phyloP scores from a whole-genome alignment of 2,888 invertebrate species.

The Eristalis intricaria region DNA sequence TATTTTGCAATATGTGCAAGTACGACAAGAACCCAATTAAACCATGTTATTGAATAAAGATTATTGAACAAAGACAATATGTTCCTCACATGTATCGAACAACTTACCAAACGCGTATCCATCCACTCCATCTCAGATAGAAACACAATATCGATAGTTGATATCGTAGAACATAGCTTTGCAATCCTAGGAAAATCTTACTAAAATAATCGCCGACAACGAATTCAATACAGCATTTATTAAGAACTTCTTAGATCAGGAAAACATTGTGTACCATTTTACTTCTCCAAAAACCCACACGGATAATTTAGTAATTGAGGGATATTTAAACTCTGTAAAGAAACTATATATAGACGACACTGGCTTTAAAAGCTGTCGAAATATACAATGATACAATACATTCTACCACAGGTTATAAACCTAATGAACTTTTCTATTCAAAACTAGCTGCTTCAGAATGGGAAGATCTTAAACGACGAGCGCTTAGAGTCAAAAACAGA shows the following conservation, averaged over 20 bases:
- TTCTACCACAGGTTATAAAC: slow-evolving; percentile 52
- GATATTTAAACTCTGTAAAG: slow-evolving; percentile 47
- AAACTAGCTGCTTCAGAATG: slow-evolving; percentile 44
- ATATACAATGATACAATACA: slow-evolving; percentile 58
- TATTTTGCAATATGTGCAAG: too few species aligned
- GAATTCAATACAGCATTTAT: background rate
- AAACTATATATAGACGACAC: slow-evolving; percentile 26
- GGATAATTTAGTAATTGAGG: slow-evolving; percentile 37
- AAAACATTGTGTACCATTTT: slow-evolving; percentile 10
- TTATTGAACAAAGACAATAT: too few species aligned
- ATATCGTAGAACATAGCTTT: background rate
- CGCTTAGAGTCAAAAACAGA: slow-evolving; percentile 28
- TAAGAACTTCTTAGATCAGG: background rate
- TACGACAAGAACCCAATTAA: background rate
- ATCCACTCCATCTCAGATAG: background rate
- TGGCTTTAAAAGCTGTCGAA: slow-evolving; percentile 50
- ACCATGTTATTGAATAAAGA: background rate
- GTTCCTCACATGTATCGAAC: background rate
- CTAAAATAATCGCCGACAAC: background rate
- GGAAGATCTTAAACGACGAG: slow-evolving; percentile 21
- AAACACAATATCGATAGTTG: background rate
- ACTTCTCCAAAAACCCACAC: slow-evolving; percentile 28
- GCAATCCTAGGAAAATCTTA: background rate
- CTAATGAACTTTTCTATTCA: slow-evolving; percentile 50
- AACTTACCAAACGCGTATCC: background rate